Base-by-base conservation (phyloP, 2,113 vertebrate genomes). In the Rhinopithecus roxellana region DNA sequence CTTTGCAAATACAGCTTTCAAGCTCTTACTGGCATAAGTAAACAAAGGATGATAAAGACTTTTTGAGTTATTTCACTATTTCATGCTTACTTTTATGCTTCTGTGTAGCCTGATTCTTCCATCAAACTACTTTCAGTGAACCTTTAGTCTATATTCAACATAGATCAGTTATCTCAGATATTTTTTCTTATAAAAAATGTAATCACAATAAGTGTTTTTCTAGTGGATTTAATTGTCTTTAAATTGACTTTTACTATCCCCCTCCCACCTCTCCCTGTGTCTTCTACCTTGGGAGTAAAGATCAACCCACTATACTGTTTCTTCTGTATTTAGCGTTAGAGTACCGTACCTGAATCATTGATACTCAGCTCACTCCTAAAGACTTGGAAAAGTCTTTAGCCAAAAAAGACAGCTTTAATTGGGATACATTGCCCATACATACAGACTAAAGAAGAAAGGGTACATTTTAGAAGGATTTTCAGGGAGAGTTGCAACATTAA, bases 1-100 rank as follows among this genome's bases (percentile, higher is more conserved):
- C 69, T 97, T 92, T 82, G 77, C 32, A 97, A 96, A 96, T 79
- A 96, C 0, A 93, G 90, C 77, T 95, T 87, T 75, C 40, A 74
- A 69, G 52, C 70, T 96, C 72, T 88, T 95, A 40, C 18, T 96
- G 95, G 95, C 50, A 52, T 93, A 78, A 75, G 77, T 97, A 93
- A 97, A 94, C 74, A 95, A 84, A 91, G 32, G 7, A 35, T 86
- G 82, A 91, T 90, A 82, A 83, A 95, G 89, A 57, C 67, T 93
- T 74, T 93, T 70, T 52, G 67, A 93, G 12, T 90, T 74, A 64
- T 95, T 96, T 93, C 86, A 93, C 69, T 80, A 6, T 95, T 95
- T 75, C 89, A 50, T 82, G 30, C 79, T 91, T 95, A 25, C 77
- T 67, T 72, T 90, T 91, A 52, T 27, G 89, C 16, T 83, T 5